These are phyloP conservation scores for Eupithecia tripunctaria DNA, from an alignment of 2,888 invertebrate genomes.

Conservation along the genomic window DNA sequence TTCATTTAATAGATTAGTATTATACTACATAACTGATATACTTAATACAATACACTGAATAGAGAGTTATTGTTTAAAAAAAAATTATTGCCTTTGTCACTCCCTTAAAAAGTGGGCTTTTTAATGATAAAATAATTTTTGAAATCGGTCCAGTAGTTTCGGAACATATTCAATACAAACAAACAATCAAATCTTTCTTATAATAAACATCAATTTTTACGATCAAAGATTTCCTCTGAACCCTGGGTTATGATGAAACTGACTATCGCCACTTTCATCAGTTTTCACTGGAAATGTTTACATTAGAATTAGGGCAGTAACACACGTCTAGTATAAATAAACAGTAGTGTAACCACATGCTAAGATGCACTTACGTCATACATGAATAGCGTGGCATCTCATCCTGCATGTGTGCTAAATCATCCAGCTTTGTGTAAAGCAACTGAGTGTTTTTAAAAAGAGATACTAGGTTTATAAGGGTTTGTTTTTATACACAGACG, in stretches of 20 bases:
- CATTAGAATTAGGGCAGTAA: conserved; percentile 45
- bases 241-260: conserved; percentile 28
- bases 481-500: too few relatives aligned
- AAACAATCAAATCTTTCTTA: conserved; percentile 8
- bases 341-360: conserved; percentile 41
- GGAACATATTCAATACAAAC: too few relatives aligned
- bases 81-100: too few relatives aligned
- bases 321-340: conserved; percentile 46
- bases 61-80: too few relatives aligned
- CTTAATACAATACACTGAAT: too few relatives aligned
- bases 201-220: conserved; percentile 32
- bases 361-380: conserved; percentile 50
- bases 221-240: conserved; percentile 34
- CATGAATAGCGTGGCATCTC: conserved; percentile 20
- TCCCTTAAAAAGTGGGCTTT: too few relatives aligned
- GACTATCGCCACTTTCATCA: conserved; percentile 42
- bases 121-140: too few relatives aligned
- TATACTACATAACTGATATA: too few relatives aligned
- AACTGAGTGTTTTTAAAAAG: background rate
- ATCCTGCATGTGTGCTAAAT: conserved; percentile 24
- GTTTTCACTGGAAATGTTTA: conserved; percentile 40
- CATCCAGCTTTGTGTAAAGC: background rate
- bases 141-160: too few relatives aligned
- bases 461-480: too few relatives aligned
- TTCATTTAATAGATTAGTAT: too few relatives aligned